These are phyloP conservation scores for Varanus komodoensis DNA, from an alignment of 2,113 vertebrate species.

Conservation along the genomic window DNA sequence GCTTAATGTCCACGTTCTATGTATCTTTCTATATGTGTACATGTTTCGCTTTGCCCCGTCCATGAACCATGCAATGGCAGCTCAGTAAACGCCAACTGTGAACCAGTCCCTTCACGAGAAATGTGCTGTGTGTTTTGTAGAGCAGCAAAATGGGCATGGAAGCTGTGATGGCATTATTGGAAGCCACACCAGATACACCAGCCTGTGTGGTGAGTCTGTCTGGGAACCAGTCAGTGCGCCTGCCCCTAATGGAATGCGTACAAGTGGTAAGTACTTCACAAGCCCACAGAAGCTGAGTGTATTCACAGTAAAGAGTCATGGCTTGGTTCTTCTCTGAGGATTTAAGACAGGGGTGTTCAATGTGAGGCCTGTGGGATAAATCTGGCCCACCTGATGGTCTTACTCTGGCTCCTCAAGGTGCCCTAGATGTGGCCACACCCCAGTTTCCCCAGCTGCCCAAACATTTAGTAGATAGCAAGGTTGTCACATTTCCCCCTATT, in stretches of 20 bases:
- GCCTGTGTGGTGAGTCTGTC: conserved; percentile 93
- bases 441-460: too few relatives aligned
- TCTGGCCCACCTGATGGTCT: too few relatives aligned
- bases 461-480: too few relatives aligned
- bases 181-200: conserved; percentile 87
- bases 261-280: conserved; percentile 86
- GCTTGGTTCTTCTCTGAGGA: neutral
- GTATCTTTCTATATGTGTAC: neutral
- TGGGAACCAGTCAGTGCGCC: conserved; percentile 89
- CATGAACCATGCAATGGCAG: neutral
- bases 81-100: neutral
- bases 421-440: too few relatives aligned
- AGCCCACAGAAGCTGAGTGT: neutral
- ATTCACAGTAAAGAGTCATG: neutral
- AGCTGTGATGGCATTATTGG: conserved; percentile 90
- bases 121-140: conserved; percentile 63
- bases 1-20: neutral
- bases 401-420: too few relatives aligned
- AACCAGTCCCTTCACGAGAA: neutral
- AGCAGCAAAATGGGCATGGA: conserved; percentile 96
- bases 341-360: too few relatives aligned
- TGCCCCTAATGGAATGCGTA: conserved; percentile 95
- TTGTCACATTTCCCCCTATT: too few relatives aligned
- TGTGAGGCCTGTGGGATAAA: too few relatives aligned
- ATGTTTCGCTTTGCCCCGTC: neutral